These are phyloP conservation scores for Paraescarpia echinospica DNA, from an alignment of 1,140 invertebrate species.

Conservation along the genomic window DNA sequence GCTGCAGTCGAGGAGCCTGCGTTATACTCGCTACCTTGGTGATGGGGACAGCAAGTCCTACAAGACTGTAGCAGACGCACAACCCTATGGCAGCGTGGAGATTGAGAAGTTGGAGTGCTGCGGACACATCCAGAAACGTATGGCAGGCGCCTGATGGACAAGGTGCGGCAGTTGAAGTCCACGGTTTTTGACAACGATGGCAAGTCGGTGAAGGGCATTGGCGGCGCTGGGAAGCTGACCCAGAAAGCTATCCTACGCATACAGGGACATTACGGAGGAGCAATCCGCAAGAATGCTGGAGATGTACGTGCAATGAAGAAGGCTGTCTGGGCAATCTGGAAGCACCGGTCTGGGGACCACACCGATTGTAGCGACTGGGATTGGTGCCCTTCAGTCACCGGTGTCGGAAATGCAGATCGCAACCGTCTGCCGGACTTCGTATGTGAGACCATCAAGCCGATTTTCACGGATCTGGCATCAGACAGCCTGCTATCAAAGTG, in stretches of 20 bases:
- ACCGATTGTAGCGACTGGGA: slow-evolving; percentile 3
- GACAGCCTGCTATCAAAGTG: slow-evolving; percentile 14
- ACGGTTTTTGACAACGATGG: background rate
- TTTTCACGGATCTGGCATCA: background rate
- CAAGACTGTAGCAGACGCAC: background rate
- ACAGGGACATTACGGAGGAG: slow-evolving; percentile 20
- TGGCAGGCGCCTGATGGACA: slow-evolving; percentile 14
- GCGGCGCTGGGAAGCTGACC: slow-evolving; percentile 9
- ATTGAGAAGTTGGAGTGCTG: slow-evolving; percentile 17
- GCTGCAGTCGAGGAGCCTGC: background rate
- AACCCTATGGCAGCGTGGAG: background rate
- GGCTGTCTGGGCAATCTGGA: slow-evolving; percentile 17
- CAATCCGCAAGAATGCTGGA: slow-evolving; percentile 14
- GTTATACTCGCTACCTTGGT: slow-evolving; percentile 19
- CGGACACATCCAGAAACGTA: slow-evolving; percentile 16
- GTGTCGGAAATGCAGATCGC: background rate
- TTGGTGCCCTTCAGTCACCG: slow-evolving; percentile 6
- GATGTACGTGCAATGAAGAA: slow-evolving; percentile 15
- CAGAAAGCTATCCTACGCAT: slow-evolving; percentile 16
- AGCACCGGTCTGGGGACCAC: background rate
- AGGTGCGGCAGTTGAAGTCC: slow-evolving; percentile 6
- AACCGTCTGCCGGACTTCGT: slow-evolving; percentile 8
- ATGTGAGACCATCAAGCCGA: slow-evolving; percentile 12
- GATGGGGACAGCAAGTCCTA: slow-evolving; percentile 11
- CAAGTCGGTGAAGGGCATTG: slow-evolving; percentile 18